A percentile compares a stretch with the other conserved stretches of the same genome.
phyloP scores from a whole-genome alignment of 2,888 invertebrate species.

The Subacronicta megacephala region DNA sequence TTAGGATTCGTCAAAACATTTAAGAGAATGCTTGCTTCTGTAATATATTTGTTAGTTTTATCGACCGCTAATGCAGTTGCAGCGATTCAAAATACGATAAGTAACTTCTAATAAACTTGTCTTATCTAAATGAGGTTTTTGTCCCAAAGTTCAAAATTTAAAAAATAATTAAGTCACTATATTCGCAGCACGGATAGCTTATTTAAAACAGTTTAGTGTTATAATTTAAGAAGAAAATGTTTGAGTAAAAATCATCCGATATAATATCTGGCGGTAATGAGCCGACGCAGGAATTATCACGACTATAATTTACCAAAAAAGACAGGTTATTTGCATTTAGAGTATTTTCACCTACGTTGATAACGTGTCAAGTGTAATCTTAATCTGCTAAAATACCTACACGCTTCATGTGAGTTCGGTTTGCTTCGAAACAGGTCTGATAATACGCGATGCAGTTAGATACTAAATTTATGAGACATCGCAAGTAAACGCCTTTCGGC shows the following conservation, averaged over 20 bases:
- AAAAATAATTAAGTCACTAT: conserved; percentile 44
- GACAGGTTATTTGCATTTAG: conserved; percentile 58
- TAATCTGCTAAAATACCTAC: conserved; percentile 75
- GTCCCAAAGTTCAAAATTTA: conserved; percentile 37
- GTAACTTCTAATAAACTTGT: conserved; percentile 27
- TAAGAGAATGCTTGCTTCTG: conserved; percentile 36
- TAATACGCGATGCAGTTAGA: conserved; percentile 81
- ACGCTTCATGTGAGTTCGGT: conserved; percentile 74
- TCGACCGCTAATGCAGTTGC: conserved; percentile 21
- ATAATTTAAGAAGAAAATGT: conserved; percentile 63
- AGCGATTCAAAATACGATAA: conserved; percentile 24
- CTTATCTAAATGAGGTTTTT: conserved; percentile 34
- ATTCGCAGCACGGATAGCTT: conserved; percentile 60
- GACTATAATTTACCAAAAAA: conserved; percentile 51
- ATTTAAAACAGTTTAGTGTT: conserved; percentile 63
- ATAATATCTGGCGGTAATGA: conserved; percentile 56
- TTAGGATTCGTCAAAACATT: conserved; percentile 48
- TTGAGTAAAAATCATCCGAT: conserved; percentile 64
- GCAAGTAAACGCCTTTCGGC: conserved; percentile 77
- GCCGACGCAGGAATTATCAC: conserved; percentile 42
- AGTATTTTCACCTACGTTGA: conserved; percentile 71
- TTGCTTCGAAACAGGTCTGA: conserved; percentile 77
- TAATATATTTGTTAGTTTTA: conserved; percentile 42
- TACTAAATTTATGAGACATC: conserved; percentile 86
- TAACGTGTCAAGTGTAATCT: conserved; percentile 80